Percentiles rank a stretch among this genome's conserved stretches.
These are phyloP conservation scores for Todiramphus chloris DNA, from an alignment of 2,113 vertebrate species.

Conservation along the genomic window DNA sequence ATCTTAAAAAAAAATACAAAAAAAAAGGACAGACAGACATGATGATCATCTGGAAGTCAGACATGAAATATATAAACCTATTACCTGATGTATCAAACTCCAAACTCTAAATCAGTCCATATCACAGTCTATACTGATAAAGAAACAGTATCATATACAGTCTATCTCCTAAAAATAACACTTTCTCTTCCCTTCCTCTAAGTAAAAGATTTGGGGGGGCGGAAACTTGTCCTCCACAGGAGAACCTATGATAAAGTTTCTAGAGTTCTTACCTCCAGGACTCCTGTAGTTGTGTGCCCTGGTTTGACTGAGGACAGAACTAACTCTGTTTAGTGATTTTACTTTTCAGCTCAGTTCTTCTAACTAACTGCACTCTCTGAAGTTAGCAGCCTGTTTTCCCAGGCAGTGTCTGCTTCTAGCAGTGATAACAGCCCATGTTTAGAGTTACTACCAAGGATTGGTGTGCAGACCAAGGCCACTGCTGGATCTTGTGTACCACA, in stretches of 20 bases:
- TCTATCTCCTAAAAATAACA: neutral
- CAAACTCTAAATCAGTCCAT: neutral
- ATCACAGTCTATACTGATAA: neutral
- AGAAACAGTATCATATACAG: neutral
- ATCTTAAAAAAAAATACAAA: neutral
- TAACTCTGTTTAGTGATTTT: too few species aligned
- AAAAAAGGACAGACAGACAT: neutral
- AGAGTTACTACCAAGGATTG: too few species aligned
- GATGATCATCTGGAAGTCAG: neutral
- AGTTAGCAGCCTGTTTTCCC: too few species aligned
- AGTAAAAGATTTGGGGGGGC: neutral
- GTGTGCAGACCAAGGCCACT: too few species aligned
- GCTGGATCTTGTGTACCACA: too few species aligned
- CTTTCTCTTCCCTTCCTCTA: neutral
- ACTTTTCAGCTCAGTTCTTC: too few species aligned
- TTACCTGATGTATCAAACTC: neutral
- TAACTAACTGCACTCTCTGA: too few species aligned
- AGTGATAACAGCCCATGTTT: too few species aligned
- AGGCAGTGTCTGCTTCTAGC: too few species aligned
- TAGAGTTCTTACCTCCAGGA: neutral
- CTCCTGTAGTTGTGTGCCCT: neutral
- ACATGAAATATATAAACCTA: neutral
- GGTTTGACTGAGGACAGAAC: too few species aligned
- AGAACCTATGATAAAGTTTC: neutral
- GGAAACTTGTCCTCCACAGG: neutral